Conservation (phyloP, 2,113 vertebrate species). For the Tinamus guttatus region DNA sequence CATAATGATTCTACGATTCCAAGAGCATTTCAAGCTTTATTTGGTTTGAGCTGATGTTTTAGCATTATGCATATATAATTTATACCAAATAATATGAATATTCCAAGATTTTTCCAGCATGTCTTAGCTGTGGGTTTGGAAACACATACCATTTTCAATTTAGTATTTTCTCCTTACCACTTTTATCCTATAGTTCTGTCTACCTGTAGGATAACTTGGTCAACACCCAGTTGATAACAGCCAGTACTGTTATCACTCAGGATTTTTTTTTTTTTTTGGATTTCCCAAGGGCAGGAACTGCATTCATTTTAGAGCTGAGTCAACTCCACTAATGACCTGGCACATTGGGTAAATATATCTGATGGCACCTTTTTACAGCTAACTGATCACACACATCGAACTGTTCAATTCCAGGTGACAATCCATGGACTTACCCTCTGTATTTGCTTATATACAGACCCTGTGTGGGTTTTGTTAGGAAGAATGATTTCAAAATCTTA, state of each 20-base stretch:
- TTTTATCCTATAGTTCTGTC: not conserved
- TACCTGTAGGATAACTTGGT: not conserved
- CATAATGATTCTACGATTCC: too few relatives aligned
- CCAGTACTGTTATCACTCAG: constrained; percentile 27
- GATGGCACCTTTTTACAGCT: not conserved
- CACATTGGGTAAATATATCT: constrained; percentile 13
- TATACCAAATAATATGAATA: not conserved
- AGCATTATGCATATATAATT: not conserved
- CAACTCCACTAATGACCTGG: constrained; percentile 5
- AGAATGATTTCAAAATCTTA: not conserved
- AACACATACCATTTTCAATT: not conserved
- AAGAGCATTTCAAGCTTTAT: not conserved
- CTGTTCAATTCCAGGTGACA: not conserved
- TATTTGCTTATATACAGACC: not conserved
- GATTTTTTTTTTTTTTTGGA: constrained; percentile 3
- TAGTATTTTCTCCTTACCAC: not conserved
- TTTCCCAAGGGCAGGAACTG: constrained; percentile 5
- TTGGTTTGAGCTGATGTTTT: not conserved
- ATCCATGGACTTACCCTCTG: not conserved
- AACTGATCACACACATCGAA: not conserved
- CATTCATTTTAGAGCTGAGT: constrained; percentile 18
- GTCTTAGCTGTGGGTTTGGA: not conserved
- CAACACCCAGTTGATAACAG: too few relatives aligned
- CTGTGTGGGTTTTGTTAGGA: not conserved
- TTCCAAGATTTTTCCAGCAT: not conserved